These are phyloP conservation scores for Panopea generosa DNA, from an alignment of 2,888 invertebrate species.

Conservation along the genomic window DNA sequence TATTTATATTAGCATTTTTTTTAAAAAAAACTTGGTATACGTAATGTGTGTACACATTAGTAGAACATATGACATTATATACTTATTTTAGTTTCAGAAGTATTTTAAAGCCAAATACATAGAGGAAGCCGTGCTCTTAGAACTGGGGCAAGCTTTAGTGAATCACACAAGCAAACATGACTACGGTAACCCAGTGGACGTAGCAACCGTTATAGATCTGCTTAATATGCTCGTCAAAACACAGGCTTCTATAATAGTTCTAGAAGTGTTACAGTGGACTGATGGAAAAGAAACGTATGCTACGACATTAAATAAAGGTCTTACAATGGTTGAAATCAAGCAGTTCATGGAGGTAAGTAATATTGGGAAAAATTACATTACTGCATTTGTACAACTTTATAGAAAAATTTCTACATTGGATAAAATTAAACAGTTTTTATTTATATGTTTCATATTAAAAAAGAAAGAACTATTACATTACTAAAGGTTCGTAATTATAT, in stretches of 20 bases:
- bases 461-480: too few species aligned
- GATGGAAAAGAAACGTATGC: conserved; percentile 72
- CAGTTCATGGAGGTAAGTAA: conserved; percentile 79
- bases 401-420: too few species aligned
- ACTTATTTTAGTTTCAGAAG: conserved; percentile 53
- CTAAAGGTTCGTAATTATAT: too few species aligned
- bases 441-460: too few species aligned
- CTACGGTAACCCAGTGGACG: conserved; percentile 82
- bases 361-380: too few species aligned
- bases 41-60: too few species aligned
- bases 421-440: too few species aligned
- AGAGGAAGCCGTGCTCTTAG: conserved; percentile 71
- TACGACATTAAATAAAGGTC: conserved; percentile 69
- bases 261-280: conserved; percentile 72
- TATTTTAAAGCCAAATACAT: conserved; percentile 52
- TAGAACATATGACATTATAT: too few species aligned
- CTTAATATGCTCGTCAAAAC: conserved; percentile 77
- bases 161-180: conserved; percentile 76
- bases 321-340: conserved; percentile 76
- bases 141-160: conserved; percentile 72
- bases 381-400: too few species aligned
- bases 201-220: conserved; percentile 82
- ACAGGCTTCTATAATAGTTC: conserved; percentile 77
- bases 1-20: too few species aligned
- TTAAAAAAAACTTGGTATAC: too few species aligned